These are phyloP conservation scores for Papilio gigon DNA, from an alignment of 2,888 invertebrate genomes.

Conservation along the genomic window DNA sequence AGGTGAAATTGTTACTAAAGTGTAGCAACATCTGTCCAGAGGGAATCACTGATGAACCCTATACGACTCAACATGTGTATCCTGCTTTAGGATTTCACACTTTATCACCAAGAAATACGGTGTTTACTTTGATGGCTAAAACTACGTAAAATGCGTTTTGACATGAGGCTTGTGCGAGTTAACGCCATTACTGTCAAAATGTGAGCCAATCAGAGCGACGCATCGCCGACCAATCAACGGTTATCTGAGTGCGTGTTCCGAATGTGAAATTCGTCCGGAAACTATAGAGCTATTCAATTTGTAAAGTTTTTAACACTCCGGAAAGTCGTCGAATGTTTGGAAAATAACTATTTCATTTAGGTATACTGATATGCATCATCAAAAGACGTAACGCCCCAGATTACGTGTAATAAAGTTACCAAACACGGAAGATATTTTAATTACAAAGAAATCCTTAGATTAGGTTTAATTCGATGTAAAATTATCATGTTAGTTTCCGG, in stretches of 20 bases:
- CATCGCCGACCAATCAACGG: constrained; percentile 69
- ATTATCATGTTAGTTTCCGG: too few species aligned
- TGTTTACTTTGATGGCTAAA: constrained; percentile 39
- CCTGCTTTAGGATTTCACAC: constrained; percentile 37
- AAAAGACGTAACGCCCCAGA: background rate
- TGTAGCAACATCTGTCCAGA: constrained; percentile 81
- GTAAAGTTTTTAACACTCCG: constrained; percentile 64
- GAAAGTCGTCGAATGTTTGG: constrained; percentile 4
- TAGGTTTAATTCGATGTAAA: background rate
- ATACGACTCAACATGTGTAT: constrained; percentile 31
- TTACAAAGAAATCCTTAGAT: background rate
- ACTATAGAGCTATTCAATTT: constrained; percentile 65
- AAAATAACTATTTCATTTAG: background rate
- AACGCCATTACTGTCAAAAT: constrained; percentile 82
- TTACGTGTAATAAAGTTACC: too few species aligned
- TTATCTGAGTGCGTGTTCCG: constrained; percentile 65
- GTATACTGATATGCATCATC: background rate
- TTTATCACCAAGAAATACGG: constrained; percentile 8
- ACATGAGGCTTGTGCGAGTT: constrained; percentile 55
- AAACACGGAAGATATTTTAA: background rate
- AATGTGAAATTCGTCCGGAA: constrained; percentile 78
- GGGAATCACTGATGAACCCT: constrained; percentile 56
- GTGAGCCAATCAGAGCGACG: constrained; percentile 74
- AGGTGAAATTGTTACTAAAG: constrained; percentile 81
- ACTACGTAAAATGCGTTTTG: constrained; percentile 46